These are phyloP conservation scores for Danio aesculapii DNA, from an alignment of 2,797 vertebrate species.

Conservation along the genomic window DNA sequence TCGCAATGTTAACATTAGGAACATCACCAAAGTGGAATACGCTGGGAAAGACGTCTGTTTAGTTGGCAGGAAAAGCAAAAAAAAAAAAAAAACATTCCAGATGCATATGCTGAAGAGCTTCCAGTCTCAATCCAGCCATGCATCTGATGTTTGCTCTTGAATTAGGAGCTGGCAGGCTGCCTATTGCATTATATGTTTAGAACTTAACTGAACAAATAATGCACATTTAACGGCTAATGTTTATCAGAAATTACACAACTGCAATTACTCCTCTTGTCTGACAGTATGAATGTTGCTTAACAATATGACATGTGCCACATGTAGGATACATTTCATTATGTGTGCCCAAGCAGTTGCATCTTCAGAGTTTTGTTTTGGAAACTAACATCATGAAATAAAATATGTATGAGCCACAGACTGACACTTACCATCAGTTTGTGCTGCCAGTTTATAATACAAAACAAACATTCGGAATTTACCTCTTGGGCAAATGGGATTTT, in stretches of 20 bases:
- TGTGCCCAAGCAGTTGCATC: constrained; percentile 17
- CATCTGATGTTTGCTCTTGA: background rate
- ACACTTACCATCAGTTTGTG: constrained; percentile 14
- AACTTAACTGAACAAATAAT: background rate
- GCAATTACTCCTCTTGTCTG: background rate
- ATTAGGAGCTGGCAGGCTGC: background rate
- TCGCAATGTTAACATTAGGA: constrained; percentile 24
- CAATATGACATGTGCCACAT: background rate
- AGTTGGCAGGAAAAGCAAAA: constrained; percentile 19
- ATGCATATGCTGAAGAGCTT: constrained; percentile 21
- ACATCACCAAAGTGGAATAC: constrained; percentile 29
- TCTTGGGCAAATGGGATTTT: background rate
- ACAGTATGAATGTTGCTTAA: constrained; percentile 6
- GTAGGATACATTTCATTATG: background rate
- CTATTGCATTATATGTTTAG: background rate
- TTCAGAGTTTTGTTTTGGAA: constrained; percentile 26
- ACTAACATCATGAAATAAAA: constrained; percentile 21
- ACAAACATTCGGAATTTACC: constrained; percentile 12
- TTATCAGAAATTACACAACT: background rate
- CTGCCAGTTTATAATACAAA: background rate
- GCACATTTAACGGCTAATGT: background rate
- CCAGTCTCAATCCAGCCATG: background rate
- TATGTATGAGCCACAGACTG: constrained; percentile 24
- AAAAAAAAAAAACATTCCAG: constrained; percentile 51
- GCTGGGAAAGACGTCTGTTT: constrained; percentile 18